Evolutionary conservation across 1,140 invertebrate genomes (phyloP), one percentile per base, ranked within the genome.

Genomic region (Solenopsis invicta): DNA sequence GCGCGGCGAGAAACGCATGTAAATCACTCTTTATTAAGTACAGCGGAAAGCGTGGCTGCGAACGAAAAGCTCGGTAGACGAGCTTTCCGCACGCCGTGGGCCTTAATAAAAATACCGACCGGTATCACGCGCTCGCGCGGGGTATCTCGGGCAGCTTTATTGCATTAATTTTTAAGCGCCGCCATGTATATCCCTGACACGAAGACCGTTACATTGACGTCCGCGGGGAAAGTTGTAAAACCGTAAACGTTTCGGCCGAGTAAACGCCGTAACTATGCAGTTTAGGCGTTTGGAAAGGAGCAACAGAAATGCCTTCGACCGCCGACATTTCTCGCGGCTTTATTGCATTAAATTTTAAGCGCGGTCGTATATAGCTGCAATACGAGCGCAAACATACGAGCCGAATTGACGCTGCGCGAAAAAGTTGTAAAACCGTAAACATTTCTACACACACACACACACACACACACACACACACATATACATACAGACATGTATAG

Each of bases 21-120:
- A 92, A 93, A 92, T 91, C 88, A 89, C 74, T 90, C 87, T 90
- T 85, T 89, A 92, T 92, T 90, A 92, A 88, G 92, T 92, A 92
- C 91, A 84, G 74, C 90, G 85, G 86, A 75, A 92, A 90, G 72
- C 88, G 66, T 12, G 66, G 64, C 62, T 56, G 52, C 74, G 34
- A 76, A 67, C 80, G 81, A 50, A 78, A 69, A 85, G 48, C 81
- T 54, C 71, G 21, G 76, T 41, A 56, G 66, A 77, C 45, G 72
- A 86, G 78, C 37, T 74, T 75, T 84, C 80, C 77, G 84, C 72
- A 67, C 61, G 77, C 48, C 48, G 48, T 72, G 78, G 41, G 41
- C 54, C 54, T 75, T 74, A 74, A 74, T 84, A 84, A 84, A 74
- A 84, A 82, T 86, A 74, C 37, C 45, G 16, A 61, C 21, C 61